Conservation (phyloP, 2,113 vertebrate genomes). For the Chroicocephalus ridibundus region DNA sequence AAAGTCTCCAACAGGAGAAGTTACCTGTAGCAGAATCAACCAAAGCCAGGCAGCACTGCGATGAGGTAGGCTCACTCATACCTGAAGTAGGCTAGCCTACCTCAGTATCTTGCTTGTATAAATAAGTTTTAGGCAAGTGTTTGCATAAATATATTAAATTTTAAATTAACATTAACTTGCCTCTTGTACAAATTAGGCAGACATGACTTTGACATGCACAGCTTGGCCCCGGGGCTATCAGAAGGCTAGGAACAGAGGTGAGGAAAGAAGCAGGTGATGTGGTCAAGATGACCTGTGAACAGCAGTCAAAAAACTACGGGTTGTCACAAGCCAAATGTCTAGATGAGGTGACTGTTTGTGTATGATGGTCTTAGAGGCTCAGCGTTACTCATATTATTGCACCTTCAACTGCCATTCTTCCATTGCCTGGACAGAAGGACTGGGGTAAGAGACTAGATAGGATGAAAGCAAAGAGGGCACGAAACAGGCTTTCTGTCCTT, state of each 20-base stretch:
- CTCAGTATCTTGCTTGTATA: background rate
- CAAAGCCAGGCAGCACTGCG: background rate
- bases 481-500: background rate
- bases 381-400: background rate
- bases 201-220: background rate
- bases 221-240: background rate
- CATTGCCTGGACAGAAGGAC: background rate
- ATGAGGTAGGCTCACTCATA: background rate
- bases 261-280: background rate
- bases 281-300: background rate
- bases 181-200: background rate
- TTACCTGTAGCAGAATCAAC: background rate
- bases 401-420: background rate
- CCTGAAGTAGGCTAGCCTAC: background rate
- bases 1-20: background rate
- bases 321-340: background rate
- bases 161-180: background rate
- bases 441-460: background rate
- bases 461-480: background rate
- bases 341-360: background rate
- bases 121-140: background rate
- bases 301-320: background rate
- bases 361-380: background rate
- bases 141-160: background rate
- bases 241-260: background rate